These are phyloP conservation scores for Drosophila gaucha DNA, from an alignment of 2,888 invertebrate species.

Conservation along the genomic window DNA sequence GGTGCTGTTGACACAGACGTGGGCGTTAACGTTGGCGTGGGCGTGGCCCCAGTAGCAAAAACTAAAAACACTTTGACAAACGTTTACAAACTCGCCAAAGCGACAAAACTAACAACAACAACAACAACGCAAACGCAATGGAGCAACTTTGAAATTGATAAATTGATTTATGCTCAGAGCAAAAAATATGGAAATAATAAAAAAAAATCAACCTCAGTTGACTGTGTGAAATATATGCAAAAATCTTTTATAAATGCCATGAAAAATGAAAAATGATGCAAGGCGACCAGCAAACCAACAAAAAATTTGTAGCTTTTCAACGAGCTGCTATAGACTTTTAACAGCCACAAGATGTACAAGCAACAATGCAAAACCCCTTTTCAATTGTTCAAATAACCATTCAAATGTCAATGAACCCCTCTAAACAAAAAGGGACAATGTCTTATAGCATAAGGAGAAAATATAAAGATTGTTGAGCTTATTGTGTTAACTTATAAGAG, in stretches of 20 bases:
- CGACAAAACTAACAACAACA: constrained; percentile 41
- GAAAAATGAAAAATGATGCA: constrained; percentile 64
- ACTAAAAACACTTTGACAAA: constrained; percentile 78
- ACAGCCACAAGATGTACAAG: constrained; percentile 17
- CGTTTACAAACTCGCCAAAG: constrained; percentile 71
- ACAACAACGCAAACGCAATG: constrained; percentile 32
- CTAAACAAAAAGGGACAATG: not conserved
- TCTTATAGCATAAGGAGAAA: not conserved
- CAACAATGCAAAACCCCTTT: constrained; percentile 27
- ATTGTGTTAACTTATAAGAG: no score
- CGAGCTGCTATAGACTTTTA: constrained; percentile 15
- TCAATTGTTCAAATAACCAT: constrained; percentile 36
- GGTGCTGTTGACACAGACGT: constrained; percentile 41
- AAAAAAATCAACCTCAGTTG: constrained; percentile 9
- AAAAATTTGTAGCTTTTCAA: constrained; percentile 32
- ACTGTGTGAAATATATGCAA: constrained; percentile 41
- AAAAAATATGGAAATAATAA: constrained; percentile 36
- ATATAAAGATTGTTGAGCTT: no score
- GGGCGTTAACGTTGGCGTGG: constrained; percentile 7
- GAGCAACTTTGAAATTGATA: constrained; percentile 75
- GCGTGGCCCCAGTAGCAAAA: constrained; percentile 46
- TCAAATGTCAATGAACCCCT: not conserved
- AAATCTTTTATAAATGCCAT: constrained; percentile 40
- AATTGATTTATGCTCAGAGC: constrained; percentile 73
- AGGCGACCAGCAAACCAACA: constrained; percentile 3